These are phyloP conservation scores for Myopa testacea DNA, from an alignment of 2,888 invertebrate genomes.

Conservation along the genomic window DNA sequence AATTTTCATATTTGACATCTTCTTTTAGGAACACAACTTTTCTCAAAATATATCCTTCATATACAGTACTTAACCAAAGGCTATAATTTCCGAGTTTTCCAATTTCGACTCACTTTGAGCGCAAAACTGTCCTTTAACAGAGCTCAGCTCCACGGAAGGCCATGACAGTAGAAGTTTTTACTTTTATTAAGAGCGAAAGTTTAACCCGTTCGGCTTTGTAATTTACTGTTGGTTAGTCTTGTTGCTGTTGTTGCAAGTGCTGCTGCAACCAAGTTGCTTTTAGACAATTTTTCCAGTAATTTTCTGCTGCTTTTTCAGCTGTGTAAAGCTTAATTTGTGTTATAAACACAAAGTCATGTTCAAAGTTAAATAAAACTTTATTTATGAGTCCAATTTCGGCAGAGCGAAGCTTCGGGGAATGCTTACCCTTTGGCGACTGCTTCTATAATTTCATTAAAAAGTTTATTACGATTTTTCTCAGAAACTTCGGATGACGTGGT, in stretches of 20 bases:
- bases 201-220: conserved; percentile 33
- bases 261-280: neutral
- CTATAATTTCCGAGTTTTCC: conserved; percentile 47
- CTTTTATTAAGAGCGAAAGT: conserved; percentile 18
- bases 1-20: too few relatives aligned
- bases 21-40: too few relatives aligned
- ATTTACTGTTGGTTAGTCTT: conserved; percentile 11
- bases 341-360: conserved; percentile 47
- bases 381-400: conserved; percentile 47
- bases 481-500: neutral
- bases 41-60: too few relatives aligned
- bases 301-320: neutral
- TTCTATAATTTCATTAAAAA: conserved; percentile 21
- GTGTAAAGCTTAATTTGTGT: conserved; percentile 50
- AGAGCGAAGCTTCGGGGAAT: neutral
- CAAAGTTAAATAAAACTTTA: conserved; percentile 49
- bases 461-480: neutral
- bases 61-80: conserved; percentile 43
- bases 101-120: conserved; percentile 45
- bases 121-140: conserved; percentile 46
- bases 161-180: neutral
- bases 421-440: neutral
- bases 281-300: neutral
- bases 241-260: neutral
- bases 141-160: neutral